Conservation (phyloP, 2,888 invertebrate species). For the Alcis repandata region DNA sequence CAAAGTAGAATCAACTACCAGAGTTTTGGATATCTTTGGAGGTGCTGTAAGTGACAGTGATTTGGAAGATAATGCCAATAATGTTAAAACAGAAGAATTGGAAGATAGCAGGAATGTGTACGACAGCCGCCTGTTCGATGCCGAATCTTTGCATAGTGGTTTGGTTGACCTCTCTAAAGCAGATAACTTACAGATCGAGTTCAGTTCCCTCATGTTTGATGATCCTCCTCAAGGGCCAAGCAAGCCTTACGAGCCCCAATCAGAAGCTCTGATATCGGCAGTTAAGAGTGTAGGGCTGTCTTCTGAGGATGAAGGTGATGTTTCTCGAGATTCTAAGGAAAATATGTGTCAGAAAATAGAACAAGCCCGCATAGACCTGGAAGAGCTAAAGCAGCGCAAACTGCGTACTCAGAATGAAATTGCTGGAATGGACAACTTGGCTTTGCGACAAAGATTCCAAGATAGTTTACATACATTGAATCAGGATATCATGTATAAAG, state of each 20-base stretch:
- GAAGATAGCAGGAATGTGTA: slow-evolving; percentile 92
- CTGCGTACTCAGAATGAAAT: slow-evolving; percentile 94
- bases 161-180: slow-evolving; percentile 60
- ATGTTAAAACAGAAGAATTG: slow-evolving; percentile 87
- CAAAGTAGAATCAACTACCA: slow-evolving; percentile 61
- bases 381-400: slow-evolving; percentile 90
- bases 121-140: slow-evolving; percentile 91
- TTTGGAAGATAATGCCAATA: slow-evolving; percentile 91
- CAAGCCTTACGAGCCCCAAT: slow-evolving; percentile 57
- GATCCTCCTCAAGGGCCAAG: slow-evolving; percentile 55
- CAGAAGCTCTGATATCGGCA: slow-evolving; percentile 58
- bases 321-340: slow-evolving; percentile 73
- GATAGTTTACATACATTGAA: slow-evolving; percentile 92
- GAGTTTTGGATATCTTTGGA: slow-evolving; percentile 93
- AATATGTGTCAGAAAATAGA: slow-evolving; percentile 89
- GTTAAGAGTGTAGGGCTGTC: slow-evolving; percentile 62
- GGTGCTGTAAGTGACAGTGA: slow-evolving; percentile 97
- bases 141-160: slow-evolving; percentile 70
- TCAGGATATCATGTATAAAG: slow-evolving; percentile 92
- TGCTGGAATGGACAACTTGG: slow-evolving; percentile 93
- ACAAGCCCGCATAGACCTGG: slow-evolving; percentile 90
- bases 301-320: slow-evolving; percentile 73
- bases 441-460: slow-evolving; percentile 93
- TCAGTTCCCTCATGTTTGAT: slow-evolving; percentile 74
- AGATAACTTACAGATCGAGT: slow-evolving; percentile 65